Evolutionary conservation across 1,140 invertebrate species (phyloP), one percentile per base, ranked within the genome.

Genomic region (Micrasema minimum): DNA sequence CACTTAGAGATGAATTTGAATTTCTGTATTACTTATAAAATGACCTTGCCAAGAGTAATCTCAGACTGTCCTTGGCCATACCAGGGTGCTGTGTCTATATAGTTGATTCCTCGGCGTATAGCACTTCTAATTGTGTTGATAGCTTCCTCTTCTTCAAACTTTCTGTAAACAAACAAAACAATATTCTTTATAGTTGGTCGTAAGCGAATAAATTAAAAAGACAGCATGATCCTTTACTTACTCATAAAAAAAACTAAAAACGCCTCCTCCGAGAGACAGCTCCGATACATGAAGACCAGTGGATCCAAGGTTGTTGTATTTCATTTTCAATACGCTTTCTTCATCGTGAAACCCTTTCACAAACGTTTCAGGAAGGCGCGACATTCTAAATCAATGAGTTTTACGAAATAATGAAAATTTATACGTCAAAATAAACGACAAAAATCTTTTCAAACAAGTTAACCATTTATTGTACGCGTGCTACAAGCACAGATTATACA

Each of bases 31-130:
- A n/a, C n/a, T n/a, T 5, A 6, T 2, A 41, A 2, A 41, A n/a
- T 51, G 5, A 94, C 93, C 85, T 93, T 90, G 72, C 96, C 96
- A 9, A 97, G 81, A 23, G 92, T 82, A 73, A 83, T 84, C 83
- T 98, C 95, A 0, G 92, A 91, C 43, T 83, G 86, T 4, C 95
- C 93, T 84, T 94, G 93, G 0, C 96, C 95, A 80, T 98, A 98
- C 88, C 91, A 97, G 0, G 94, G 94, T 1, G 90, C 92, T 0
- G 94, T 96, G 79, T 98, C 96, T 57, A 98, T 90, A 73, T 94
- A 96, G 85, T 98, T 98, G 16, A 98, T 87, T 1, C 96, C 96
- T 35, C 82, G 84, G 78, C 88, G 90, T 14, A 97, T 80, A 3
- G 90, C 91, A 74, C 89, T 82, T 45, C 87, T 83, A 38, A 97